A percentile compares a stretch with the other conserved stretches of the same genome.
Evolutionary conservation across 2,113 vertebrate species (phyloP).

Genomic region (Caranx ignobilis): DNA sequence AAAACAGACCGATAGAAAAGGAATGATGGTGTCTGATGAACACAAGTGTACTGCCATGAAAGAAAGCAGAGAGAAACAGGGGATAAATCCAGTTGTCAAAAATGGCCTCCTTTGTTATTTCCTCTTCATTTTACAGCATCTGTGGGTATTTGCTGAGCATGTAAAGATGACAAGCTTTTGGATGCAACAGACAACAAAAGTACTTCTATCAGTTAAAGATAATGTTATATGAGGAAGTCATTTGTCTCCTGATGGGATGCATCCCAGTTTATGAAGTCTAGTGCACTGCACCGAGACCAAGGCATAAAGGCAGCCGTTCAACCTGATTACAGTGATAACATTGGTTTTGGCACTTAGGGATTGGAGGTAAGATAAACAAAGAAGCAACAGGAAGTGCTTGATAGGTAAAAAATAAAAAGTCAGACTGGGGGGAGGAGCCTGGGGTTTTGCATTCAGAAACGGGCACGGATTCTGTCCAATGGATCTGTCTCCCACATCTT

Average conservation of each 20-base stretch:
- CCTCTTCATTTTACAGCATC: background rate
- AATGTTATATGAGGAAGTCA: conserved; percentile 10
- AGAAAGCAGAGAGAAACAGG: conserved; percentile 25
- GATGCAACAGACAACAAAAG: conserved; percentile 37
- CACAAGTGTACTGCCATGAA: background rate
- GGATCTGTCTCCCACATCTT: conserved; percentile 84
- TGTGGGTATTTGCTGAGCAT: background rate
- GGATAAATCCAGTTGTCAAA: background rate
- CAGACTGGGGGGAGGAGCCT: background rate
- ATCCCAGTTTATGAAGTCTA: conserved; percentile 13
- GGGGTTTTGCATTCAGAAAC: conserved; percentile 63
- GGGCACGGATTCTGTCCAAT: conserved; percentile 71
- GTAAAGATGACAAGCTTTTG: conserved; percentile 29
- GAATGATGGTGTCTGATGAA: conserved; percentile 8
- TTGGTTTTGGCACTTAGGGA: conserved; percentile 65
- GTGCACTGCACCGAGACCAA: conserved; percentile 16
- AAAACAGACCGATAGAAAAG: background rate
- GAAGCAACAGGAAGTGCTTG: conserved; percentile 10
- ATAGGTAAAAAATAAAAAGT: conserved; percentile 14
- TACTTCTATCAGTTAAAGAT: conserved; percentile 18
- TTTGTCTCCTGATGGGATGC: conserved; percentile 6
- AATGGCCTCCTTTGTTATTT: conserved; percentile 20
- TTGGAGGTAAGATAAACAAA: conserved; percentile 21
- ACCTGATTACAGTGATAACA: conserved; percentile 24
- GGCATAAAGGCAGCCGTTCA: conserved; percentile 29